phyloP scores from a whole-genome alignment of 2,113 vertebrate species.

The Perognathus longimembris region DNA sequence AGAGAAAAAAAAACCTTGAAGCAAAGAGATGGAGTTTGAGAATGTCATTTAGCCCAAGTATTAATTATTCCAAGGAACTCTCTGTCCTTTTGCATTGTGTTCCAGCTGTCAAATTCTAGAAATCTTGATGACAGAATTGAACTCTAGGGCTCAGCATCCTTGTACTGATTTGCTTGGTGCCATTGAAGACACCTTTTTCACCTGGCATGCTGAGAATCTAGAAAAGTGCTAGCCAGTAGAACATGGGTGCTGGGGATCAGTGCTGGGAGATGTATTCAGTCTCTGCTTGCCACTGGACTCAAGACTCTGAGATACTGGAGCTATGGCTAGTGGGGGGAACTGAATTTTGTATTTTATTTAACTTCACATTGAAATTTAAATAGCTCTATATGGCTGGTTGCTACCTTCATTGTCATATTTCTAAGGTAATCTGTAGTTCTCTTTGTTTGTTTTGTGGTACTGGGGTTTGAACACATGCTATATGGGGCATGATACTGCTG shows the following conservation, averaged over 20 bases:
- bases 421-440: background rate
- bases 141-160: background rate
- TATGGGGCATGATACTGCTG: no score
- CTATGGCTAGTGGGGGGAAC: background rate
- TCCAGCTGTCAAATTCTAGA: background rate
- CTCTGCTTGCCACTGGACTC: background rate
- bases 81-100: background rate
- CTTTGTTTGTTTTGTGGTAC: no score
- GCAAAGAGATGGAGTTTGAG: slow-evolving; percentile 13
- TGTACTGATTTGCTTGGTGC: background rate
- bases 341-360: background rate
- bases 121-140: background rate
- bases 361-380: slow-evolving; percentile 11
- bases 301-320: background rate
- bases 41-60: background rate
- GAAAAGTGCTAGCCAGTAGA: accelerated
- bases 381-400: background rate
- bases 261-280: no score
- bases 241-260: no score
- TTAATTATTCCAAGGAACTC: background rate
- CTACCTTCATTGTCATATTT: background rate
- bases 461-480: no score
- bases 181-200: background rate
- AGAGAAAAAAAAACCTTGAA: background rate
- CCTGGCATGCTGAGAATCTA: background rate